Evolutionary conservation across 2,888 invertebrate species (phyloP).

Genomic region (Pocota personata): DNA sequence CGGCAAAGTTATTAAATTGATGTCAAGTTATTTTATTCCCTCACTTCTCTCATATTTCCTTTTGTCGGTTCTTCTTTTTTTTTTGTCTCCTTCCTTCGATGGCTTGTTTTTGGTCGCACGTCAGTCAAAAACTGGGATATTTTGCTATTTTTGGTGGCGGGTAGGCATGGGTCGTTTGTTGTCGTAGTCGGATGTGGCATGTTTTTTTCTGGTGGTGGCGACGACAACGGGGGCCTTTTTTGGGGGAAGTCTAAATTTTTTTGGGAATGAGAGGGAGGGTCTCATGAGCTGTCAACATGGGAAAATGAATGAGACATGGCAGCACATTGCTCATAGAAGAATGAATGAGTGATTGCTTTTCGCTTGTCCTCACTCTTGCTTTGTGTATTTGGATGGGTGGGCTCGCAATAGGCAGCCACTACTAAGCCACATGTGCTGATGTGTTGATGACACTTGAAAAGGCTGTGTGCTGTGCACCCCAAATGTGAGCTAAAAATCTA

Average conservation of each 20-base stretch:
- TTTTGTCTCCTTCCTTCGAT: constrained; percentile 8
- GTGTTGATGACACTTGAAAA: constrained; percentile 66
- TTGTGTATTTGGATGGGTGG: background rate
- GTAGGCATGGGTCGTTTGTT: constrained; percentile 26
- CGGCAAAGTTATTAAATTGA: constrained; percentile 65
- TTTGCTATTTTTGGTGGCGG: constrained; percentile 56
- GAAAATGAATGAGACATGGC: constrained; percentile 64
- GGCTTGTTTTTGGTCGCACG: constrained; percentile 62
- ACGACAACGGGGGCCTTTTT: background rate
- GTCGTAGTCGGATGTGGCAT: constrained; percentile 33
- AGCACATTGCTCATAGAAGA: constrained; percentile 19
- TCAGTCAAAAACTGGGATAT: constrained; percentile 51
- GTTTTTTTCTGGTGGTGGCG: constrained; percentile 12
- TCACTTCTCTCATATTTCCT: constrained; percentile 6
- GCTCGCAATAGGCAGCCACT: constrained; percentile 26
- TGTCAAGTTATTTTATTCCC: constrained; percentile 67
- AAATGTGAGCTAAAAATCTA: constrained; percentile 28
- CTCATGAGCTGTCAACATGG: constrained; percentile 58
- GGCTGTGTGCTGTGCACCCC: background rate
- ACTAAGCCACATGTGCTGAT: constrained; percentile 58
- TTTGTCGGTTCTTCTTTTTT: background rate
- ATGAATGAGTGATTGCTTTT: constrained; percentile 72
- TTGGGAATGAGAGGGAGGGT: constrained; percentile 13
- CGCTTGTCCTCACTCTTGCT: constrained; percentile 46
- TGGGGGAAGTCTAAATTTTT: constrained; percentile 56